These are phyloP conservation scores for Rhingia rostrata DNA, from an alignment of 2,888 invertebrate genomes.

Conservation along the genomic window DNA sequence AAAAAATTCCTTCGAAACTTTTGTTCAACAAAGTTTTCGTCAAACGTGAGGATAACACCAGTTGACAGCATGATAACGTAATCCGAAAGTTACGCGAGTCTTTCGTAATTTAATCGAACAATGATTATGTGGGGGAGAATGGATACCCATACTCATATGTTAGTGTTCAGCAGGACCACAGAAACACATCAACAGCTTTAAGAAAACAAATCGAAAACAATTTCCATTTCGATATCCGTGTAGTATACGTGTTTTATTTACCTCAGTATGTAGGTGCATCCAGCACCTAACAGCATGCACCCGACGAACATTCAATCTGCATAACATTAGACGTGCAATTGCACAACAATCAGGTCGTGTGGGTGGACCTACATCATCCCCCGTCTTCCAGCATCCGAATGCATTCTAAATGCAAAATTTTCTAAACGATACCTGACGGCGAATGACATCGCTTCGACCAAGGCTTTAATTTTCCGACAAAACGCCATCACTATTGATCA, in stretches of 20 bases:
- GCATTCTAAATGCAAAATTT: constrained; percentile 29
- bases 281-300: not conserved
- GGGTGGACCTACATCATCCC: not conserved
- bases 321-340: constrained; percentile 18
- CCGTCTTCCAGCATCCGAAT: not conserved
- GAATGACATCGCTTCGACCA: constrained; percentile 24
- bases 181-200: too few species aligned
- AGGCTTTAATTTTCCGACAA: constrained; percentile 27
- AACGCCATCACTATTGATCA: constrained; percentile 18
- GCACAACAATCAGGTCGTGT: constrained; percentile 15
- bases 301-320: constrained; percentile 17
- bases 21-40: constrained; percentile 29
- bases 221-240: not conserved
- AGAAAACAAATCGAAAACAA: too few species aligned
- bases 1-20: constrained; percentile 8
- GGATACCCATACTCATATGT: too few species aligned
- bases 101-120: constrained; percentile 40
- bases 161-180: too few species aligned
- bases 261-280: constrained; percentile 1
- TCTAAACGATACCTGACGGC: constrained; percentile 40
- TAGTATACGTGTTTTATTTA: constrained; percentile 41
- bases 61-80: not conserved
- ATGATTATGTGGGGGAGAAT: not conserved
- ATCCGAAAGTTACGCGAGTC: not conserved
- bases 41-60: constrained; percentile 34